A percentile compares a stretch with the other conserved stretches of the same genome.
These are phyloP conservation scores for Xylocampa areola DNA, from an alignment of 2,888 invertebrate species.

Conservation along the genomic window DNA sequence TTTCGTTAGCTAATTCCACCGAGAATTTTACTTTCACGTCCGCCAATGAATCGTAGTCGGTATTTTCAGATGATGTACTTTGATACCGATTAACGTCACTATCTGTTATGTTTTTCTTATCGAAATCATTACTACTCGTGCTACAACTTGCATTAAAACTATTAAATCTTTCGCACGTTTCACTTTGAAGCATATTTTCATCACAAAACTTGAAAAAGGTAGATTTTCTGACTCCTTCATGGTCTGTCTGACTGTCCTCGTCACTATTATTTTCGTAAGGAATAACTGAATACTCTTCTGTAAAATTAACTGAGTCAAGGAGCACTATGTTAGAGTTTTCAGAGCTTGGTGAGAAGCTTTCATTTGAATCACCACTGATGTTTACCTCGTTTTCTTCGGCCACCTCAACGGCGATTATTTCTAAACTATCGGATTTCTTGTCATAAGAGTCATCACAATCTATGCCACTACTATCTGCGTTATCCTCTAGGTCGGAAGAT, in stretches of 20 bases:
- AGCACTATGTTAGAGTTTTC: constrained; percentile 75
- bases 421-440: constrained; percentile 83
- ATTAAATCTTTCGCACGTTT: constrained; percentile 83
- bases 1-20: constrained; percentile 73
- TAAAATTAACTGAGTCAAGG: constrained; percentile 79
- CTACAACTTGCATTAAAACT: constrained; percentile 83
- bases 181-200: constrained; percentile 85
- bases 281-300: constrained; percentile 76
- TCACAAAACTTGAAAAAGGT: constrained; percentile 80
- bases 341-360: constrained; percentile 65
- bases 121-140: constrained; percentile 74
- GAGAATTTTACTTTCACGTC: constrained; percentile 82
- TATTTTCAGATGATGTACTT: constrained; percentile 75
- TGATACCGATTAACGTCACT: constrained; percentile 75
- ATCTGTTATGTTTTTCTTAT: constrained; percentile 73
- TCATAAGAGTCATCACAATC: constrained; percentile 92
- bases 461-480: constrained; percentile 90
- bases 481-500: constrained; percentile 90
- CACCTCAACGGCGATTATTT: constrained; percentile 76
- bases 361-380: constrained; percentile 66
- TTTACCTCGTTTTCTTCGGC: constrained; percentile 72
- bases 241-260: constrained; percentile 69
- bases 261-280: constrained; percentile 71
- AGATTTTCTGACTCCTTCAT: constrained; percentile 65
- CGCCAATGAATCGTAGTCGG: constrained; percentile 79